These are phyloP conservation scores for Tympanuchus pallidicinctus DNA, from an alignment of 2,113 vertebrate genomes.

Conservation along the genomic window DNA sequence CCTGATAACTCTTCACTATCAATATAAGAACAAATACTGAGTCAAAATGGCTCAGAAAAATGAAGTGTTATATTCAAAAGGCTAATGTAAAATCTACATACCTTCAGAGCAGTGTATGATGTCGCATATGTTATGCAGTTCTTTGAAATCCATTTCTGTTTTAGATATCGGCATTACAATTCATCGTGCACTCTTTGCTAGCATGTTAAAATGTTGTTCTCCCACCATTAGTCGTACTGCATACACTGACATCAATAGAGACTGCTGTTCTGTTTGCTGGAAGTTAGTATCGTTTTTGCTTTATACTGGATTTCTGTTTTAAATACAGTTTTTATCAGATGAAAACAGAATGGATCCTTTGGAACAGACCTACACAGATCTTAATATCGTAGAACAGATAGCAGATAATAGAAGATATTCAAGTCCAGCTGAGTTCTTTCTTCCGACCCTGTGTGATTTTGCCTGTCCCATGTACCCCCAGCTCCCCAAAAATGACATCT, in stretches of 20 bases:
- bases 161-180: not conserved
- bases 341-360: not conserved
- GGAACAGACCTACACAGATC: not conserved
- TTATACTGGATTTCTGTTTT: not conserved
- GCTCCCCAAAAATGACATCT: accelerated
- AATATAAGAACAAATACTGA: not conserved
- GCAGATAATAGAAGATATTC: too few relatives aligned
- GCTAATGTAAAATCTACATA: not conserved
- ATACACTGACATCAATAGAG: not conserved
- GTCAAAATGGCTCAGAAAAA: not conserved
- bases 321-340: not conserved
- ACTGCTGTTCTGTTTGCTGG: not conserved
- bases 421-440: not conserved
- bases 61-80: not conserved
- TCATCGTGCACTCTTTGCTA: not conserved
- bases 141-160: not conserved
- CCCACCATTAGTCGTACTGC: not conserved
- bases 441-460: not conserved
- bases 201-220: not conserved
- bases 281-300: not conserved
- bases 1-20: not conserved
- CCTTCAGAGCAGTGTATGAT: not conserved
- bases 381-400: too few relatives aligned
- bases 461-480: not conserved
- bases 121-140: not conserved